These are phyloP conservation scores for Conus ventricosus DNA, from an alignment of 1,140 invertebrate genomes.

Conservation along the genomic window DNA sequence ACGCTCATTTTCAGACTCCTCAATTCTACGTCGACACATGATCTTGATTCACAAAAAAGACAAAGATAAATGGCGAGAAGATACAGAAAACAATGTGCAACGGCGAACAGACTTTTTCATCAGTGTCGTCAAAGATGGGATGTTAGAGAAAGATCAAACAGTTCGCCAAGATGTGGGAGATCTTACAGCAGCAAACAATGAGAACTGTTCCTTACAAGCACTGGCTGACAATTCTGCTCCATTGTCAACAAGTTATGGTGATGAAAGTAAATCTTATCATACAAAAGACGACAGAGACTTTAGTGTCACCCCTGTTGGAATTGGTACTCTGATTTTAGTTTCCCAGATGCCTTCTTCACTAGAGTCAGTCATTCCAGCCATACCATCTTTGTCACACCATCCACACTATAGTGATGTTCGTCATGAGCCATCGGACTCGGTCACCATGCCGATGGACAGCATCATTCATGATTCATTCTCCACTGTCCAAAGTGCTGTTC, in stretches of 20 bases:
- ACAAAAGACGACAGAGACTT: background rate
- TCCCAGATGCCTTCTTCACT: background rate
- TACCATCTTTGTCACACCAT: background rate
- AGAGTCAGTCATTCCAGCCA: background rate
- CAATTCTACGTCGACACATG: slow-evolving; percentile 68
- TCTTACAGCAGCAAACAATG: background rate
- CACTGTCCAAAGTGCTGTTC: background rate
- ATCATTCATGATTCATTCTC: background rate
- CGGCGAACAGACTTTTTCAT: slow-evolving; percentile 48
- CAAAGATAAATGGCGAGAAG: slow-evolving; percentile 55
- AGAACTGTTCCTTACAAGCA: background rate
- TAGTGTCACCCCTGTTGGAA: slow-evolving; percentile 9
- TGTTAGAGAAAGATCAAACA: background rate
- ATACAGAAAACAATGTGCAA: slow-evolving; percentile 37
- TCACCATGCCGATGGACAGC: background rate
- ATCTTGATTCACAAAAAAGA: slow-evolving; percentile 68
- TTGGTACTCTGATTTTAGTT: background rate
- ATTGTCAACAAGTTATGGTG: background rate
- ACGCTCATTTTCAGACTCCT: slow-evolving; percentile 65
- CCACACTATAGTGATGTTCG: background rate
- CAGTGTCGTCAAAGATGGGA: slow-evolving; percentile 24
- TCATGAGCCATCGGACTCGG: background rate
- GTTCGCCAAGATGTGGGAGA: background rate
- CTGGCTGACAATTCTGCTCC: background rate
- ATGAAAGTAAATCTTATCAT: background rate